Conservation (phyloP, 2,797 vertebrate genomes). For the Parauchenoglanis ngamensis region DNA sequence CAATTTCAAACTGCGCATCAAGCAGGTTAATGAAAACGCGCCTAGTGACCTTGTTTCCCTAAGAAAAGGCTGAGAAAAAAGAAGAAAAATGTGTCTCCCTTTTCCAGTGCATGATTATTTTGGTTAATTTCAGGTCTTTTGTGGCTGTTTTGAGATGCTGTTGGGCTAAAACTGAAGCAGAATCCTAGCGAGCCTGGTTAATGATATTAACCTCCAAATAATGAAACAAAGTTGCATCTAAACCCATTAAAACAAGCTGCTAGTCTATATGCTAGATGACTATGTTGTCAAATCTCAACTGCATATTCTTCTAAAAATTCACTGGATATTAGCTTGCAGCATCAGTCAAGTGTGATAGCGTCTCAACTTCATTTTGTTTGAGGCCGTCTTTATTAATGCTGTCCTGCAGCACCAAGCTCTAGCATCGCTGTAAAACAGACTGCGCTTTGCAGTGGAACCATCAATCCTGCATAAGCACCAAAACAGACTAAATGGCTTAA, state of each 20-base stretch:
- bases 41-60: neutral
- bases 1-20: too few species aligned
- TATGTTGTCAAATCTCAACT: neutral
- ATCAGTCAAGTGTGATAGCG: neutral
- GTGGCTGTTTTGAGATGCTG: neutral
- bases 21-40: too few species aligned
- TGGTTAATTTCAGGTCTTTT: neutral
- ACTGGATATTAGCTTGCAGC: neutral
- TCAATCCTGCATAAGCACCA: constrained; percentile 28
- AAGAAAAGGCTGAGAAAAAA: neutral
- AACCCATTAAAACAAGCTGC: neutral
- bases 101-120: neutral
- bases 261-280: too few species aligned
- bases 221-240: neutral
- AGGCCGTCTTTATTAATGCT: neutral
- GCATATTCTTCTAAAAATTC: neutral
- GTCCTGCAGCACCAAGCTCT: neutral
- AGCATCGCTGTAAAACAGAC: neutral
- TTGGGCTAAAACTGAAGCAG: too few species aligned
- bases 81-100: neutral
- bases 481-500: constrained; percentile 45
- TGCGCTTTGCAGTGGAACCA: constrained; percentile 23
- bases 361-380: constrained; percentile 6
- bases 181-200: neutral
- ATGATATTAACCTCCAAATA: neutral